A percentile compares a stretch with the other conserved stretches of the same genome.
These are phyloP conservation scores for Cisticola juncidis DNA, from an alignment of 2,113 vertebrate genomes.

Conservation along the genomic window DNA sequence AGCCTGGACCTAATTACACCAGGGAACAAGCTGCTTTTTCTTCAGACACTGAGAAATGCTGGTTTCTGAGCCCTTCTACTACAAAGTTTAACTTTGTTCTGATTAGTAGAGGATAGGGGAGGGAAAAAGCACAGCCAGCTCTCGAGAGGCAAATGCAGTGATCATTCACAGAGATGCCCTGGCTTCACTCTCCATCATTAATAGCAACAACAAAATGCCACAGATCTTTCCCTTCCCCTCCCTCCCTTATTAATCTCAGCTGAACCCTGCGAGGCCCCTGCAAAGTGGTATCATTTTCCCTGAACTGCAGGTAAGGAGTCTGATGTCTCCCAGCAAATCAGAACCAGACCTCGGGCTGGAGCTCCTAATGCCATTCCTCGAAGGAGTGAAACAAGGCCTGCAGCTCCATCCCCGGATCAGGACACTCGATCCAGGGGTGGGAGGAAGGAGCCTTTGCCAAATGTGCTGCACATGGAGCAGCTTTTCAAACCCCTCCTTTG, in stretches of 20 bases:
- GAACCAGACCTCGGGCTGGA: background rate
- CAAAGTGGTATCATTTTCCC: constrained; percentile 23
- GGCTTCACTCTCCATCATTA: background rate
- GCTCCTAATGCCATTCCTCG: background rate
- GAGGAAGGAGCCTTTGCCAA: constrained; percentile 5
- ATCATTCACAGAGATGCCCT: background rate
- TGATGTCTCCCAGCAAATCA: background rate
- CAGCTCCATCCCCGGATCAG: background rate
- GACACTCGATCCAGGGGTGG: background rate
- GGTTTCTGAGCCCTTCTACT: background rate
- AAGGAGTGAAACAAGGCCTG: background rate
- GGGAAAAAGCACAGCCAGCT: background rate
- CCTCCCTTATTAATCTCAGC: background rate
- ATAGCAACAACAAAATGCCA: background rate
- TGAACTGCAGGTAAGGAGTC: constrained; percentile 18
- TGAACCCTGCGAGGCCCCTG: background rate
- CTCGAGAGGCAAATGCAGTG: background rate
- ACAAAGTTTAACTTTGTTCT: background rate
- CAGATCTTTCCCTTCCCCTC: background rate
- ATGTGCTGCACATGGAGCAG: background rate
- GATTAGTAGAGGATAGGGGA: background rate
- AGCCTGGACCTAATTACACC: constrained; percentile 59
- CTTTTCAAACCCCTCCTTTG: background rate
- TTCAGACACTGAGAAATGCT: background rate
- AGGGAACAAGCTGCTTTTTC: background rate